These are phyloP conservation scores for Odocoileus virginianus DNA, from an alignment of 2,113 vertebrate species.

Conservation along the genomic window DNA sequence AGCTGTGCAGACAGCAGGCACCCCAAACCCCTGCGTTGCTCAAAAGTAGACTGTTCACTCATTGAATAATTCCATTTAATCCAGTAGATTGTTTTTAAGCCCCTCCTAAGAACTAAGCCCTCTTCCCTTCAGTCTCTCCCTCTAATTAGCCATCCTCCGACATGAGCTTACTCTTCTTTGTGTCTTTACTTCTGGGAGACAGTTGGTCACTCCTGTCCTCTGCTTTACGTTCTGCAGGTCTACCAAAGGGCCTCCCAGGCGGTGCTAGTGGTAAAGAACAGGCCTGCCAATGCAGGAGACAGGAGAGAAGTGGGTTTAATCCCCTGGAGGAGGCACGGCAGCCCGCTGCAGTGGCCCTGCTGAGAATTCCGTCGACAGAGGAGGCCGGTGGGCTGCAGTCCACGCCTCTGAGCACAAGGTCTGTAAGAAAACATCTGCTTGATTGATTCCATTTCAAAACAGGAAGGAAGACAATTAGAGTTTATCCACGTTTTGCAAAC, in stretches of 20 bases:
- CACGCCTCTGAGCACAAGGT: not conserved
- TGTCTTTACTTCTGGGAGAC: not conserved
- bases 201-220: not conserved
- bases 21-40: not conserved
- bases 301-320: accelerated
- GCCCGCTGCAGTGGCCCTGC: not conserved
- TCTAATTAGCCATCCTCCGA: not conserved
- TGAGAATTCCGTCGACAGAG: not conserved
- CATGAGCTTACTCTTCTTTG: not conserved
- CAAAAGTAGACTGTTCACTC: not conserved
- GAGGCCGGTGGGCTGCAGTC: not conserved
- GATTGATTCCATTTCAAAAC: not conserved
- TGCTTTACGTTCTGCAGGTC: not conserved
- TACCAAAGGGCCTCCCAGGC: not conserved
- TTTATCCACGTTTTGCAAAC: not conserved
- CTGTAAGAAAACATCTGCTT: not conserved
- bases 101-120: not conserved
- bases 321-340: not conserved
- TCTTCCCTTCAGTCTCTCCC: not conserved
- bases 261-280: not conserved
- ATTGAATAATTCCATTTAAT: not conserved
- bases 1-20: not conserved
- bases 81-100: not conserved
- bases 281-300: not conserved
- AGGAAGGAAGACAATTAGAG: not conserved